Conservation (phyloP, 2,797 vertebrate species). For the Mastacembelus armatus region DNA sequence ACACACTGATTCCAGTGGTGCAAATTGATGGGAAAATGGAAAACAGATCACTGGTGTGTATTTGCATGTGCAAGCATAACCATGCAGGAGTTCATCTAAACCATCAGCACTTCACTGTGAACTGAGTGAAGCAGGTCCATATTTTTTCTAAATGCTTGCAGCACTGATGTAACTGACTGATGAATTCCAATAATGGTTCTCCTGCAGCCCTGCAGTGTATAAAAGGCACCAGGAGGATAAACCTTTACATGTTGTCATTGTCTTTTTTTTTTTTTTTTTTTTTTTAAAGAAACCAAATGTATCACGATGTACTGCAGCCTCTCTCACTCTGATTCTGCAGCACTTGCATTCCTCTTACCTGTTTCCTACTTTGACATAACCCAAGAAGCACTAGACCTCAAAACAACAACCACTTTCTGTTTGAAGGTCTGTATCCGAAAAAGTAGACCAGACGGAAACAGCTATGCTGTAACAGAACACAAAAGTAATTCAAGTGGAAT, state of each 20-base stretch:
- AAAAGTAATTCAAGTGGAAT: slow-evolving; percentile 16
- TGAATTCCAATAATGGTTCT: too few relatives aligned
- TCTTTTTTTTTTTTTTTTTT: neutral
- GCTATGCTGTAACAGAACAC: slow-evolving; percentile 27
- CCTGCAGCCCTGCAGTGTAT: slow-evolving; percentile 30
- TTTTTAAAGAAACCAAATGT: neutral
- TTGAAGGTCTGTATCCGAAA: slow-evolving; percentile 16
- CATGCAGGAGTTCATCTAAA: slow-evolving; percentile 30
- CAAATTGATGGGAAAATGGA: slow-evolving; percentile 35
- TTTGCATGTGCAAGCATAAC: slow-evolving; percentile 17
- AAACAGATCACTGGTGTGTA: slow-evolving; percentile 3
- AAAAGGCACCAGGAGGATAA: slow-evolving; percentile 7
- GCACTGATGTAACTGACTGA: too few relatives aligned
- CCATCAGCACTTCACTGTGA: slow-evolving; percentile 27
- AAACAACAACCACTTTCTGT: too few relatives aligned
- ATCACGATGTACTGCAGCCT: neutral
- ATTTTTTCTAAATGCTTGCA: too few relatives aligned
- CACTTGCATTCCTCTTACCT: neutral
- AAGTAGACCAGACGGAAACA: slow-evolving; percentile 26
- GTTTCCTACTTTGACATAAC: neutral
- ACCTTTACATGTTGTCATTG: slow-evolving; percentile 10
- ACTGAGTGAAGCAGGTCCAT: too few relatives aligned
- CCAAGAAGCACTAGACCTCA: too few relatives aligned
- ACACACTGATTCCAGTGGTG: slow-evolving; percentile 2
- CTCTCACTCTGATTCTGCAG: neutral